Conservation (phyloP, 2,888 invertebrate species). For the Pristionchus mayeri region DNA sequence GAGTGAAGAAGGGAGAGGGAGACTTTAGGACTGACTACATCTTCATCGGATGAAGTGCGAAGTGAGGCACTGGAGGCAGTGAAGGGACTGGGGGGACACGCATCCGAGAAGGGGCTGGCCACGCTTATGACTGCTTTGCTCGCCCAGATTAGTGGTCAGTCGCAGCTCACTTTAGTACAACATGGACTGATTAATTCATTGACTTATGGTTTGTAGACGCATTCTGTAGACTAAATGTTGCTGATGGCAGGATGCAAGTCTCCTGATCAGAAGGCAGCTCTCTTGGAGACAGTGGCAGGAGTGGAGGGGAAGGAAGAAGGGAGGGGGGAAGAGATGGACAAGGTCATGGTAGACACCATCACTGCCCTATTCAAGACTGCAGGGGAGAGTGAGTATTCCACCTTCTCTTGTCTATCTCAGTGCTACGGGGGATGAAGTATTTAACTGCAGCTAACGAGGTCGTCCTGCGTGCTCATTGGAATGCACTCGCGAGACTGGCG, state of each 20-base stretch:
- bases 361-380: constrained; percentile 28
- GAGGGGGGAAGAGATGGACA: constrained; percentile 10
- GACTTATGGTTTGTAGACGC: background rate
- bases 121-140: background rate
- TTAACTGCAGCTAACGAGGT: constrained; percentile 51
- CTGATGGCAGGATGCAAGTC: background rate
- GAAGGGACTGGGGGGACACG: background rate
- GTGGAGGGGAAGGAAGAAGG: background rate
- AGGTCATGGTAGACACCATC: constrained; percentile 16
- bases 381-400: constrained; percentile 14
- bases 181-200: too few relatives aligned
- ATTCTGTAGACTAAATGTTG: background rate
- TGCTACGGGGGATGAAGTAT: background rate
- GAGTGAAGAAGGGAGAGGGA: too few relatives aligned
- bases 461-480: constrained; percentile 60
- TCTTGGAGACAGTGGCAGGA: constrained; percentile 27
- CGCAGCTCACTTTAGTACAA: too few relatives aligned
- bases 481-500: constrained; percentile 50
- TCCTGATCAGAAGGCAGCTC: constrained; percentile 48
- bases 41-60: constrained; percentile 39
- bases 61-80: constrained; percentile 24
- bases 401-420: background rate
- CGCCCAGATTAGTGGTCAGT: constrained; percentile 5
- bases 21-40: constrained; percentile 12
- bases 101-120: background rate